Evolutionary conservation across 2,797 vertebrate species (phyloP).

Genomic region (Diglossa cyanea): DNA sequence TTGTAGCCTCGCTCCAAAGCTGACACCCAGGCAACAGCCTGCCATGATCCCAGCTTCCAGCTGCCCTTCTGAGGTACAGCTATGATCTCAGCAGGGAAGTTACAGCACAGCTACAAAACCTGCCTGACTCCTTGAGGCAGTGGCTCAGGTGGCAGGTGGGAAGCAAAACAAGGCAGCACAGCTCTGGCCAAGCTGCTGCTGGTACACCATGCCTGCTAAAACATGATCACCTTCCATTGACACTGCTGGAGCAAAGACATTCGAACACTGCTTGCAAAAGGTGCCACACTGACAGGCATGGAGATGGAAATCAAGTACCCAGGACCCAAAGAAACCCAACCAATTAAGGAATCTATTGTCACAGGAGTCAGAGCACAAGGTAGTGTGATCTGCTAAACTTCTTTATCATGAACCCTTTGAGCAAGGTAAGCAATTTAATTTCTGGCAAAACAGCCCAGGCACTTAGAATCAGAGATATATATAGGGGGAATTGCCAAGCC

Average conservation of each 20-base stretch:
- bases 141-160: background rate
- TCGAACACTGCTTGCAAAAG: background rate
- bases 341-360: background rate
- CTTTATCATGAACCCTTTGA: background rate
- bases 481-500: conserved; percentile 2
- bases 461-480: background rate
- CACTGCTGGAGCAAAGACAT: background rate
- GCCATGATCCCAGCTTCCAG: background rate
- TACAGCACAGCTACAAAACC: background rate
- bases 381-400: background rate
- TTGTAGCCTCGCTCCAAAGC: background rate
- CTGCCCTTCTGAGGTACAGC: fast-evolving
- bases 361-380: background rate
- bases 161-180: background rate
- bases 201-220: background rate
- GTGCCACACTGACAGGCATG: fast-evolving
- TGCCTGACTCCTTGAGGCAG: background rate
- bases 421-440: background rate
- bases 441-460: background rate
- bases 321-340: background rate
- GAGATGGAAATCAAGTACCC: background rate
- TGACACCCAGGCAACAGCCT: background rate
- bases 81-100: background rate
- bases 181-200: background rate
- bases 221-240: background rate